Evolutionary conservation across 1,140 invertebrate genomes (phyloP), one percentile per base, ranked within the genome.

Genomic region (Cydia amplana): DNA sequence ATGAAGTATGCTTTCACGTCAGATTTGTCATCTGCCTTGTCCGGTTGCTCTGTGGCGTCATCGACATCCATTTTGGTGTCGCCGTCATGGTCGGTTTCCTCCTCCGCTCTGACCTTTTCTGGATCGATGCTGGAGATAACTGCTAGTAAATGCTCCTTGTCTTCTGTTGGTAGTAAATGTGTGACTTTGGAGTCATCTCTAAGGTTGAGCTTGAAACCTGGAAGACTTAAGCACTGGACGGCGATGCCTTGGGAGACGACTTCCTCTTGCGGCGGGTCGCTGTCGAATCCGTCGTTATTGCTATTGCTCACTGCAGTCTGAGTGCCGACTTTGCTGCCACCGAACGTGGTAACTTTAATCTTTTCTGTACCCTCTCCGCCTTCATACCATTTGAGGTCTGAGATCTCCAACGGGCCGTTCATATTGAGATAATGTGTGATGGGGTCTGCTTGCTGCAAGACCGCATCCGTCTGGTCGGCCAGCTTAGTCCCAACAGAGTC

Each of bases 131-230:
- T 90, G 70, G 94, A 94, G 76, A 96, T 88, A 1, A 95, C 94
- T 14, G 96, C 95, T 55, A 96, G 93, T 43, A 96, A 85, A 87
- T 95, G 94, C 74, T 92, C 93, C 20, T 95, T 95, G 80, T 96
- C 95, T 76, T 94, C 94, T 3, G 95, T 95, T 0, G 95, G 93
- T 55, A 95, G 80, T 12, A 96, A 90, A 74, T 95, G 94, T 1
- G 93, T 94, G 18, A 96, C 94, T 80, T 93, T 93, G 51, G 93
- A 85, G 80, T 94, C 91, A 25, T 88, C 88, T 67, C 85, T 87
- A n/a, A 91, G 79, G 46, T 90, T 93, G 64, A 94, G 84, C 36
- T 86, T 85, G 10, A 20, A 23, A 23, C 85, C 75, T 72, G 94
- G 94, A 81, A 95, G 85, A 75, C 84, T 88, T 16, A 95, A 82